Evolutionary conservation across 1,140 invertebrate species (phyloP), one percentile per base, ranked within the genome.

Genomic region (Reticulitermes speratus): DNA sequence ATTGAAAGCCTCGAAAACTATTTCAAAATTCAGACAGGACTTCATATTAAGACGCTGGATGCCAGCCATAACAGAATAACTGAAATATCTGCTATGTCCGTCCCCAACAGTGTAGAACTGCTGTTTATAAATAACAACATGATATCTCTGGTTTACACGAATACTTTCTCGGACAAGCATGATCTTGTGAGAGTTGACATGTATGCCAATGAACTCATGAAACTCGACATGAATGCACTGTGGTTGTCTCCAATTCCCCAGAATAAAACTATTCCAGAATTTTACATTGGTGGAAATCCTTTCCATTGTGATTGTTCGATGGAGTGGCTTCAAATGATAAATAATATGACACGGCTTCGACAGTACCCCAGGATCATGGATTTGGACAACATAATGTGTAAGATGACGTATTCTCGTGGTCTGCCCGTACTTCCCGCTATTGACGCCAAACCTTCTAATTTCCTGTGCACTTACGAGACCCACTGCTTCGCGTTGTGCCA

Each of bases 401-500:
- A 95, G 88, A 95, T 97, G 91, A 95, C 96, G 14, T 95, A 96
- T 87, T 95, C 95, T 9, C 92, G 95, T 32, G 94, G 95, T 69
- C 93, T 96, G 89, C 93, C 96, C 3, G 90, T 96, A 87, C 87
- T 87, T 52, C 89, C 82, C 44, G 95, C 94, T 38, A 91, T 92
- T 1, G 90, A 94, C 83, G 91, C 93, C 0, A 94, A 94, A 87
- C 93, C 96, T 2, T 94, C 96, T 88, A 95, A 98, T 89, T 98
- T 98, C 91, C 92, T 98, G 88, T 98, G 97, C 90, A 94, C 94
- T 85, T 98, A 98, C 91, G 95, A 96, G 88, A 96, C 96, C 59
- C 97, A 98, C 91, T 98, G 97, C 92, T 98, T 98, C 91, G 95
- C 97, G 30, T 91, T 98, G 83, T 98, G 97, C 90, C 96, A 97